Evolutionary conservation across 2,888 invertebrate genomes (phyloP).

Genomic region (Napeogenes inachia): DNA sequence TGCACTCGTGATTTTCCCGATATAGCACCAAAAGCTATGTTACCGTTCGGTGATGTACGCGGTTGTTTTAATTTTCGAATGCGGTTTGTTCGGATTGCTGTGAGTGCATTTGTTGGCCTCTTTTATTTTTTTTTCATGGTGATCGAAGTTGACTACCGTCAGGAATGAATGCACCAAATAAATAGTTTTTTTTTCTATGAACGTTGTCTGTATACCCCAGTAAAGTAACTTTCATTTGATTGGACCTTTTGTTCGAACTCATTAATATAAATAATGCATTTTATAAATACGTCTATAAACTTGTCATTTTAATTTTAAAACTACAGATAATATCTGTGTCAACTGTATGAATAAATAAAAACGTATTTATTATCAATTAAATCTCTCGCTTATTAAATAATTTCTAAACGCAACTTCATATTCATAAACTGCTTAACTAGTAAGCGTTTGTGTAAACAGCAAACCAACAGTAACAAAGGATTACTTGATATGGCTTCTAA

Average conservation of each 20-base stretch:
- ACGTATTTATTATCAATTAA: constrained; percentile 13
- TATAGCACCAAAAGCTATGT: constrained; percentile 57
- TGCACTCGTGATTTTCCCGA: constrained; percentile 34
- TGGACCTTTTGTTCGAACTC: constrained; percentile 13
- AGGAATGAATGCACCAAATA: constrained; percentile 30
- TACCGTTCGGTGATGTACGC: constrained; percentile 53
- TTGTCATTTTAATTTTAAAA: too few species aligned
- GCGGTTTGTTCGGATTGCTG: constrained; percentile 66
- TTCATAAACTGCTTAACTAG: constrained; percentile 66
- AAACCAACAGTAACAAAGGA: constrained; percentile 63
- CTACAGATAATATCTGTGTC: too few species aligned
- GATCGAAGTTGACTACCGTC: constrained; percentile 44
- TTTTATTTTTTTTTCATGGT: constrained; percentile 36
- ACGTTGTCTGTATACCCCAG: constrained; percentile 22
- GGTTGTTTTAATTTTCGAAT: constrained; percentile 73
- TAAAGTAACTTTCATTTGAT: constrained; percentile 18
- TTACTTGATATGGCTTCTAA: constrained; percentile 65
- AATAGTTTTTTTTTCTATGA: constrained; percentile 27
- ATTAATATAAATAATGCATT: neutral
- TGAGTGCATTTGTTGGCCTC: constrained; percentile 41
- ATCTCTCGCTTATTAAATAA: constrained; percentile 31
- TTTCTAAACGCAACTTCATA: constrained; percentile 39
- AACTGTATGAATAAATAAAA: too few species aligned
- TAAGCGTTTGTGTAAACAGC: constrained; percentile 74
- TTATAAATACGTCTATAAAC: too few species aligned